phyloP scores from a whole-genome alignment of 1,140 invertebrate species.

The Procambarus virginalis region DNA sequence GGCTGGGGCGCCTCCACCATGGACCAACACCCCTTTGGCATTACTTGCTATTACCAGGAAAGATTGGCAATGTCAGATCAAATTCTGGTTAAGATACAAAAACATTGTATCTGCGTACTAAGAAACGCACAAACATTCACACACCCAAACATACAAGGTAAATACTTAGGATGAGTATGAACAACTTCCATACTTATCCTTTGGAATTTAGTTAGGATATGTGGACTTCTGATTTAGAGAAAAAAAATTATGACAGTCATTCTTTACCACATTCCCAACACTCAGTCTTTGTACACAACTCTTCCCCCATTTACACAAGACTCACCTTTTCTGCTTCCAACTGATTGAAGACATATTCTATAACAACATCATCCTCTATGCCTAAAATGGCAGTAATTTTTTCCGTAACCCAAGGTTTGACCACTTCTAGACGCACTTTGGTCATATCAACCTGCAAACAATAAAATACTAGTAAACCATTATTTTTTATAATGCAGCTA shows the following conservation, averaged over 20 bases:
- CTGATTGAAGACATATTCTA: conserved; percentile 99
- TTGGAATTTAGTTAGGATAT: conserved; percentile 26
- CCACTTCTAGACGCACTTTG: conserved; percentile 97
- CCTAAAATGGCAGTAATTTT: conserved; percentile 95
- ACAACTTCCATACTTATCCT: conserved; percentile 49
- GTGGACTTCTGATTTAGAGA: conserved; percentile 39
- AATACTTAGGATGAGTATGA: conserved; percentile 53
- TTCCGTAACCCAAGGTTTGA: conserved; percentile 99
- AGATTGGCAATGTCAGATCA: conserved; percentile 63
- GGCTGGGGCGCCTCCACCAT: conserved; percentile 56
- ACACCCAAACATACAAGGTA: conserved; percentile 24
- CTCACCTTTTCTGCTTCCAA: conserved; percentile 90
- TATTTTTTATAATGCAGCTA: too few species aligned
- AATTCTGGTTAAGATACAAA: conserved; percentile 45
- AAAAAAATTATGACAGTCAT: conserved; percentile 45
- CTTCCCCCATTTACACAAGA: background rate
- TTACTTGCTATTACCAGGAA: conserved; percentile 68
- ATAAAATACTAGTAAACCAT: too few species aligned
- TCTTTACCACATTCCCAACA: background rate
- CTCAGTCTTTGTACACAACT: background rate
- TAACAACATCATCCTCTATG: conserved; percentile 98
- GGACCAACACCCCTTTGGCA: conserved; percentile 66
- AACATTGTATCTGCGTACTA: conserved; percentile 51
- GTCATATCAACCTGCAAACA: conserved; percentile 94
- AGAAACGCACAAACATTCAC: conserved; percentile 40